Conservation (phyloP, 2,797 vertebrate species). For the Chrysocyon brachyurus region DNA sequence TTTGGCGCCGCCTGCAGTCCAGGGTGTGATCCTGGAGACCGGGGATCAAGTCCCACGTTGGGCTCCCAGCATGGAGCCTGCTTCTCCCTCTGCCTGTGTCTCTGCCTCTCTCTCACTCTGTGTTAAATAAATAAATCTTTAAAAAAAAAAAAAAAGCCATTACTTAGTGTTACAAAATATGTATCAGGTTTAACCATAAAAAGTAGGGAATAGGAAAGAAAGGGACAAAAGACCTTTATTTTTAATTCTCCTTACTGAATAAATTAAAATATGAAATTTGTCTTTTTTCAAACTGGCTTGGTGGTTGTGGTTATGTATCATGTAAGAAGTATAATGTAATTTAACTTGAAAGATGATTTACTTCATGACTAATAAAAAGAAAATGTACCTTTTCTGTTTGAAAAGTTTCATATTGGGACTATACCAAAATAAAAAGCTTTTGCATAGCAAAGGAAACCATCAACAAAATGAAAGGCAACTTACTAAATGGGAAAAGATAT, state of each 20-base stretch:
- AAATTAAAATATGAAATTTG: conserved; percentile 64
- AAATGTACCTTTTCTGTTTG: conserved; percentile 44
- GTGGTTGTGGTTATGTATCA: conserved; percentile 46
- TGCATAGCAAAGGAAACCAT: neutral
- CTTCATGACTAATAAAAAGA: conserved; percentile 71
- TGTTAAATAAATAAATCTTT: too few relatives aligned
- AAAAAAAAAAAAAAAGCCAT: conserved; percentile 56
- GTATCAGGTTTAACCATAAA: conserved; percentile 61
- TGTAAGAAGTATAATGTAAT: conserved; percentile 50
- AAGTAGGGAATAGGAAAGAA: conserved; percentile 31
- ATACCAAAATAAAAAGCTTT: neutral
- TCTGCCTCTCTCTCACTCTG: too few relatives aligned
- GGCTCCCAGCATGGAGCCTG: too few relatives aligned
- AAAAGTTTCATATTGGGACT: neutral
- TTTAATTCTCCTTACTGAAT: conserved; percentile 58
- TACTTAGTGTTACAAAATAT: conserved; percentile 47
- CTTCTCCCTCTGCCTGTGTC: too few relatives aligned
- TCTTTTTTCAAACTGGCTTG: conserved; percentile 39
- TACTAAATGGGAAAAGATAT: neutral
- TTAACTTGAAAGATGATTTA: conserved; percentile 65
- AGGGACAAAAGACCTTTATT: conserved; percentile 24
- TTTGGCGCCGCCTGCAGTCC: too few relatives aligned
- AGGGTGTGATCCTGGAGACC: too few relatives aligned
- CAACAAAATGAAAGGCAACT: neutral
- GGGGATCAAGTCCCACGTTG: too few relatives aligned